Evolutionary conservation across 2,113 vertebrate genomes (phyloP).

Genomic region (Neotoma lepida): DNA sequence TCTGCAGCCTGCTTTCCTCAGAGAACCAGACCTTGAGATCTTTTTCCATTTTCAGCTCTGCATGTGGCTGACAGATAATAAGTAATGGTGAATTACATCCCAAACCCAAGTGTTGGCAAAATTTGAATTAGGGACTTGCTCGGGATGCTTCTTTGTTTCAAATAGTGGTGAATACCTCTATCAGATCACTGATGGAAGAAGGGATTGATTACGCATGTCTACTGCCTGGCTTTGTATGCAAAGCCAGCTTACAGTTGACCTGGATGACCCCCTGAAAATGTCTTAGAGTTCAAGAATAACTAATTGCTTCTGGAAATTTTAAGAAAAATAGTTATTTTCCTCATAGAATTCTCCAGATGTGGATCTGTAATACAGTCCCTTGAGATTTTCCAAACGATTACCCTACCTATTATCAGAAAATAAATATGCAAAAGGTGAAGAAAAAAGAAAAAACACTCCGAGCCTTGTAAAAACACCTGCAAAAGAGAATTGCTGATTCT

Average conservation of each 20-base stretch:
- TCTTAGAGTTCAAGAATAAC: background rate
- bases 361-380: slow-evolving; percentile 56
- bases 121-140: background rate
- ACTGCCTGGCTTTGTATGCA: background rate
- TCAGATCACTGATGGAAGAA: background rate
- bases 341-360: slow-evolving; percentile 60
- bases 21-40: background rate
- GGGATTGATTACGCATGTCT: background rate
- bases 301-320: slow-evolving; percentile 45
- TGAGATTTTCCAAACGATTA: slow-evolving; percentile 58
- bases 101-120: background rate
- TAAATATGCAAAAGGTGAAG: background rate
- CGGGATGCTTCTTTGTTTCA: background rate
- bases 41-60: slow-evolving; percentile 23
- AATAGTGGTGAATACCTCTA: slow-evolving; percentile 10
- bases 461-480: slow-evolving; percentile 24
- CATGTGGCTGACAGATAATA: background rate
- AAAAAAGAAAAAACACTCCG: background rate
- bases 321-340: slow-evolving; percentile 53
- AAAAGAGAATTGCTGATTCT: slow-evolving; percentile 50
- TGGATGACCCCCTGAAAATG: background rate
- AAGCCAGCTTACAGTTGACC: background rate
- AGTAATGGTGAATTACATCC: background rate
- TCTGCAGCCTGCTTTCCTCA: background rate
- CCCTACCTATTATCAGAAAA: slow-evolving; percentile 48